Base-by-base conservation (phyloP, 2,888 invertebrate species). In the Proisotoma minuta region DNA sequence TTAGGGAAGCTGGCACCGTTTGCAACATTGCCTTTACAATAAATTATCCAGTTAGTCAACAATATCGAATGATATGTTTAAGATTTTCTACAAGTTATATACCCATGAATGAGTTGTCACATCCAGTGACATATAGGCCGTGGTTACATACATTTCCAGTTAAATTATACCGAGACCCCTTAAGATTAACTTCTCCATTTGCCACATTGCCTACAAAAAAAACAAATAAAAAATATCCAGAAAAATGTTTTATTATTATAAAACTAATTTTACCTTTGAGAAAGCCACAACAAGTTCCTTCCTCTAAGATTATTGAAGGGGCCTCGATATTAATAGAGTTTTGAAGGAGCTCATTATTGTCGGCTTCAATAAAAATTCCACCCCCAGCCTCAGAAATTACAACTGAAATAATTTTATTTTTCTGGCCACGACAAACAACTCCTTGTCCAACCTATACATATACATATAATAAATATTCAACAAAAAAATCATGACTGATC, bases 291-390 rank as follows among this genome's bases (percentile, higher is more conserved):
- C 73, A 71, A 27, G 71, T 69, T 2, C 54, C 49, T 50, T 71
- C 66, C 4, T 54, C 54, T 2, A 73, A 60, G 20, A 68, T 65
- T n/a, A 73, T 68, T 8, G 71, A 70, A 2, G 73, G 73, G 12
- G 73, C 66, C 61, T 71, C 67, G 39, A 73, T 73, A 59, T 73
- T 73, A 10, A 73, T 57, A 0, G 73, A 73, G 43, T 73, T 73
- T 63, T 73, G 71, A 27, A 62, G 57, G 3, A 73, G 48, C 18
- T 59, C 65, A 27, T 67, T 64, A 23, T 51, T 48, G 49, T 64
- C 65, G 10, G 58, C 57, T 50, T 73, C 73, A 23, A 73, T 34
- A 24, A 71, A 58, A 43, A 73, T 69, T 5, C 73, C 71, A 43
- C 68, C 66, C 23, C 62, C 65, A 8, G 71, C 73, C 51, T 73